These are phyloP conservation scores for Entomyzon cyanotis DNA, from an alignment of 2,113 vertebrate genomes.

Conservation along the genomic window DNA sequence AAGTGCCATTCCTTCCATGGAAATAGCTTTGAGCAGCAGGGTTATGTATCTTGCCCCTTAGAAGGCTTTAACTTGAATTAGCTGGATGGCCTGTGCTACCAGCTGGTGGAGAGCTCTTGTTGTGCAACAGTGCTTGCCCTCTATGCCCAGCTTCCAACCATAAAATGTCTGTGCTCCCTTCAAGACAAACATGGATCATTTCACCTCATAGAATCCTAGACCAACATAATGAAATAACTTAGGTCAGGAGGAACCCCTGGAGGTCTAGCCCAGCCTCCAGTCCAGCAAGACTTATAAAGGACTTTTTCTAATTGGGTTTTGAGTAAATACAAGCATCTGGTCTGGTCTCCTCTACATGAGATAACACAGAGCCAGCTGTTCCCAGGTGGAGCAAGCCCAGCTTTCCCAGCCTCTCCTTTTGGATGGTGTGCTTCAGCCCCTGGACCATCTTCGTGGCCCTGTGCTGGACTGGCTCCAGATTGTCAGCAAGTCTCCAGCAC, in stretches of 20 bases:
- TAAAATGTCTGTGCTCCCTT: neutral
- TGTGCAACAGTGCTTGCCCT: neutral
- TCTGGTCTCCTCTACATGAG: neutral
- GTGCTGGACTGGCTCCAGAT: accelerated
- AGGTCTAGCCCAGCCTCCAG: neutral
- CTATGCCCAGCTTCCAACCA: neutral
- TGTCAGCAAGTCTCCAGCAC: neutral
- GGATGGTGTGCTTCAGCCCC: neutral
- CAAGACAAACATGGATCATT: neutral
- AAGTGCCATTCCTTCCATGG: neutral
- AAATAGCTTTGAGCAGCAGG: neutral
- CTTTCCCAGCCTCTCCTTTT: neutral
- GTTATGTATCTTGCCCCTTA: neutral
- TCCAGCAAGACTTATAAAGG: neutral
- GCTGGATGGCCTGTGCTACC: neutral
- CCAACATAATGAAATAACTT: neutral
- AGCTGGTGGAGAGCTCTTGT: neutral
- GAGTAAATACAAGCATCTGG: neutral
- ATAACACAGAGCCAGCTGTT: neutral
- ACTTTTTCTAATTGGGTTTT: neutral
- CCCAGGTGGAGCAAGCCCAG: neutral
- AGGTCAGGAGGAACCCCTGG: neutral
- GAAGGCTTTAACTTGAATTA: neutral
- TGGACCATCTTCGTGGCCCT: neutral
- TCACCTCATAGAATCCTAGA: neutral